Percentiles rank a stretch among this genome's conserved stretches.
Conservation (phyloP, 2,888 invertebrate species). For the Pyrocoelia pectoralis region DNA sequence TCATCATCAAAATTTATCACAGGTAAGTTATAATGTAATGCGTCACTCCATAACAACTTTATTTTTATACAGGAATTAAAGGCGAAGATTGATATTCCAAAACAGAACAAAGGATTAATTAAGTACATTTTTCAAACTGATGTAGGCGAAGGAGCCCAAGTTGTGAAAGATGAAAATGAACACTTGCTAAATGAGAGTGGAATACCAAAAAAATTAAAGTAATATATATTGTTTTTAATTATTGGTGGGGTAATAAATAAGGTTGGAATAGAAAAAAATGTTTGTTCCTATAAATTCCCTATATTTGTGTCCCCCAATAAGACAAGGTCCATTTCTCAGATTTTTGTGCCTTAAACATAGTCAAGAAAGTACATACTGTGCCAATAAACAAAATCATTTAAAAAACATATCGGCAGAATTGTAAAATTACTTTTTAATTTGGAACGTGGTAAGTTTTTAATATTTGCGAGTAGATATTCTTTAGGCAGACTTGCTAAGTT, state of each 20-base stretch:
- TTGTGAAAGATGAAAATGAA: conserved; percentile 57
- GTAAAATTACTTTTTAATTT: no score
- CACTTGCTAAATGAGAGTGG: conserved; percentile 65
- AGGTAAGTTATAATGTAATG: conserved; percentile 45
- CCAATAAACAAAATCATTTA: no score
- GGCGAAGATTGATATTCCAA: conserved; percentile 23
- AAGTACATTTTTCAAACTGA: conserved; percentile 82
- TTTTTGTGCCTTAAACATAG: no score
- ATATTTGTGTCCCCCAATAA: not conserved
- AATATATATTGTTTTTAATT: conserved; percentile 5
- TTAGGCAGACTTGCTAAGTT: no score
- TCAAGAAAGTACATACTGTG: no score
- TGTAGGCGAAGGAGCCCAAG: conserved; percentile 81
- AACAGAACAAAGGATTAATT: conserved; percentile 17
- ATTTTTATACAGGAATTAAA: conserved; percentile 42
- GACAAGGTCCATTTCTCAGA: no score
- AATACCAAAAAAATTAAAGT: conserved; percentile 53
- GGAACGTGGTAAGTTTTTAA: no score
- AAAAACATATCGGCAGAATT: no score
- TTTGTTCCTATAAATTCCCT: not conserved
- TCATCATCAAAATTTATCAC: conserved; percentile 43
- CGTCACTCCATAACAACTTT: no score
- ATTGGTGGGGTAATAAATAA: not conserved
- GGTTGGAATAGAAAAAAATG: not conserved
- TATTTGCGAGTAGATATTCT: no score